Conservation (phyloP, 2,113 vertebrate species). For the Rhynchomys soricoides region DNA sequence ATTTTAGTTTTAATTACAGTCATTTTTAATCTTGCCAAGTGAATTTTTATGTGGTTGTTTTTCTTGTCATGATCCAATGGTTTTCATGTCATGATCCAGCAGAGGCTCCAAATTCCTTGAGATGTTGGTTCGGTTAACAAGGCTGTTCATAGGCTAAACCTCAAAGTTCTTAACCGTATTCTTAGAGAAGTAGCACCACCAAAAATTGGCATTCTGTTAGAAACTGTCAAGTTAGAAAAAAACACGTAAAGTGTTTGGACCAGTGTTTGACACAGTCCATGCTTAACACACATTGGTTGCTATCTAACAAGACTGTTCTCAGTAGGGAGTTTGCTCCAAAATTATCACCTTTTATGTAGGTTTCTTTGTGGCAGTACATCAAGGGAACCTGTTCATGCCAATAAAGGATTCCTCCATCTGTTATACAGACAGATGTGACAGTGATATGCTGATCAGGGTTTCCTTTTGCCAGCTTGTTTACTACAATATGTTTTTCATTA, state of each 20-base stretch:
- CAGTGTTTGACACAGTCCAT: background rate
- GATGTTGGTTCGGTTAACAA: background rate
- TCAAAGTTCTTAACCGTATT: background rate
- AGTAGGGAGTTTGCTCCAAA: background rate
- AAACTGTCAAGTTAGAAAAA: background rate
- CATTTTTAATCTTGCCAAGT: background rate
- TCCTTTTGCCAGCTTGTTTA: background rate
- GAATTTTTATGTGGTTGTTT: background rate
- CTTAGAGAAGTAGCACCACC: background rate
- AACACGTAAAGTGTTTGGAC: background rate
- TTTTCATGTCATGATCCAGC: background rate
- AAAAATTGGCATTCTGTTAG: background rate
- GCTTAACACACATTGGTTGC: background rate
- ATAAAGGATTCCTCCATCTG: rapidly evolving
- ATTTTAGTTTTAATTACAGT: background rate
- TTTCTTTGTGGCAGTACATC: background rate
- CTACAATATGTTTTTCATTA: background rate
- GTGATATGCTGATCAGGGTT: background rate
- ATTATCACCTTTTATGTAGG: rapidly evolving
- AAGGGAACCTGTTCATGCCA: rapidly evolving
- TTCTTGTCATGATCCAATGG: background rate
- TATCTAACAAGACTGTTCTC: background rate
- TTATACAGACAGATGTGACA: background rate
- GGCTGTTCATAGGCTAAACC: background rate
- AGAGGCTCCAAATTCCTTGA: background rate